Base-by-base conservation (phyloP, 2,113 vertebrate species). In the Chaetodon auriga region DNA sequence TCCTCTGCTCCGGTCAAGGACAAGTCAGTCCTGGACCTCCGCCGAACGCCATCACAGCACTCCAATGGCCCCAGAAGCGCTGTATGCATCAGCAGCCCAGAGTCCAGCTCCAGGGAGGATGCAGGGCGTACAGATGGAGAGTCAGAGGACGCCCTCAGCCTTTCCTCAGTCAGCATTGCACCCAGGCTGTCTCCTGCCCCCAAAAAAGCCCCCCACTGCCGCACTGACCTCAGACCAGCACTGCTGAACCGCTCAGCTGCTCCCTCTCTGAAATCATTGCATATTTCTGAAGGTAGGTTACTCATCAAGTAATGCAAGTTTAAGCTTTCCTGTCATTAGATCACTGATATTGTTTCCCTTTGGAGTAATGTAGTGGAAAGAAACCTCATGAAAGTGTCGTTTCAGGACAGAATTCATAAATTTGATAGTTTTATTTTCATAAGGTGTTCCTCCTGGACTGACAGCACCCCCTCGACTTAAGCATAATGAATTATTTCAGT, bases 101-200 rank as follows among this genome's bases (percentile, higher is more conserved):
- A 99, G 75, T 99, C 97, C 62, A 99, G 97, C 86, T 99, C 97
- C 84, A 96, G 95, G 84, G 96, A 97, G 91, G 97, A 98, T 63
- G 94, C 97, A 0, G 90, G 96, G 43, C 98, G 95, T 86, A 99
- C 97, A 3, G 97, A 99, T 25, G 95, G 93, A 4, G 97, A 97
- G 78, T 98, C 97, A 1, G 98, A 99, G 43, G 98, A 98, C 54
- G 95, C 96, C 54, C 96, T 97, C 83, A 98, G 97, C 60, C 71
- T 96, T 30, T 95, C 97, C 68, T 96, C 97, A 0, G 82, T 96
- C 88, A 93, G 95, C 54, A 91, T 90, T 58, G 36, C 93, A 0
- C 93, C 95, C 1, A 78, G 75, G 41, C 92, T 94, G 82, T 94
- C 96, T 15, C 91, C 95, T 12, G 92, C 96, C 10, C 91, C 95